A percentile compares a stretch with the other conserved stretches of the same genome.
Evolutionary conservation across 2,888 invertebrate species (phyloP).

Genomic region (Polia nebulosa): DNA sequence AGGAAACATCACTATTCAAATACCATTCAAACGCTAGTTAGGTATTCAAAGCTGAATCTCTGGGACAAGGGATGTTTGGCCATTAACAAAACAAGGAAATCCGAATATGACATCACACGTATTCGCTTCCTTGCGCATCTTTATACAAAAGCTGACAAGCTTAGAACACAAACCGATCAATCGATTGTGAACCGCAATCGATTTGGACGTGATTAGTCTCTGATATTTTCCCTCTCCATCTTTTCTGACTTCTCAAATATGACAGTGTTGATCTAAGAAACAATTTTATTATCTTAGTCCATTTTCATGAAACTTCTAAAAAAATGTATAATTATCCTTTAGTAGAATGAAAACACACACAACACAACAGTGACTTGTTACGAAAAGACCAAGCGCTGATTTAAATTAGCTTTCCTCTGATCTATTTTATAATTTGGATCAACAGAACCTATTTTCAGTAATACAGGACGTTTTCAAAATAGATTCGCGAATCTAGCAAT

Average conservation of each 20-base stretch:
- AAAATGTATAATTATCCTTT: background rate
- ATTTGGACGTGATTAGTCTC: background rate
- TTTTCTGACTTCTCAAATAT: too few species aligned
- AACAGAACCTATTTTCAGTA: conserved; percentile 41
- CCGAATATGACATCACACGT: conserved; percentile 51
- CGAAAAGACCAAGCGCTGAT: background rate
- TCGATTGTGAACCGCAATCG: conserved; percentile 20
- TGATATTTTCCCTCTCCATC: background rate
- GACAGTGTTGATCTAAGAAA: background rate
- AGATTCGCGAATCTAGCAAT: conserved; percentile 52
- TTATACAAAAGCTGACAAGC: conserved; percentile 30
- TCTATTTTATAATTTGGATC: conserved; percentile 10
- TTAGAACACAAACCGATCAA: conserved; percentile 18
- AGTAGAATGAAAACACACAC: too few species aligned
- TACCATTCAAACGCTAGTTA: conserved; percentile 4
- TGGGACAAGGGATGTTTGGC: conserved; percentile 60
- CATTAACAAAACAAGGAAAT: conserved; percentile 63
- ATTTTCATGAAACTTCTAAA: background rate
- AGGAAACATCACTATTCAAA: conserved; percentile 7
- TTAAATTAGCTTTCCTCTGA: background rate
- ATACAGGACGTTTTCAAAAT: conserved; percentile 32
- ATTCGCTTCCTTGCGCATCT: conserved; percentile 54
- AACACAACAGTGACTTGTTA: too few species aligned
- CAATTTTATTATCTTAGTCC: background rate
- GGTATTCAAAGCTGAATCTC: conserved; percentile 40